These are phyloP conservation scores for Tenthredo notha DNA, from an alignment of 2,888 invertebrate genomes.

Conservation along the genomic window DNA sequence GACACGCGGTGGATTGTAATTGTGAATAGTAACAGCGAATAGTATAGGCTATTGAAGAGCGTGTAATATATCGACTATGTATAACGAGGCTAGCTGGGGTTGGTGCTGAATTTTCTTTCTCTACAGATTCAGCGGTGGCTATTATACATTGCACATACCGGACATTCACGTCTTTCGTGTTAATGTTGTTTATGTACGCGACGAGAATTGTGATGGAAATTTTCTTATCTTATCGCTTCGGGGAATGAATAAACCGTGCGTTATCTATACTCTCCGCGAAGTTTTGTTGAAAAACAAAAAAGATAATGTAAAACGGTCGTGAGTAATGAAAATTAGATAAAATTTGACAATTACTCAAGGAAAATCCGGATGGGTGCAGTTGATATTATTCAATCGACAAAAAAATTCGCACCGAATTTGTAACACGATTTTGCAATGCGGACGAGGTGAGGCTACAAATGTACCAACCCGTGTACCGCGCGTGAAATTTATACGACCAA, in stretches of 20 bases:
- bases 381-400: neutral
- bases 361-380: neutral
- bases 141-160: neutral
- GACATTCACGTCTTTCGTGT: constrained; percentile 12
- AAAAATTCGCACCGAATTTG: neutral
- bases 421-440: neutral
- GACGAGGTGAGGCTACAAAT: neutral
- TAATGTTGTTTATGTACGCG: constrained; percentile 11
- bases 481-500: neutral
- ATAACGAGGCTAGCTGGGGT: neutral
- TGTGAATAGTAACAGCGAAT: neutral
- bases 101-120: neutral
- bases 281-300: neutral
- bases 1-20: constrained; percentile 8
- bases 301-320: neutral
- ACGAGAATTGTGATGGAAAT: constrained; percentile 23
- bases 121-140: neutral
- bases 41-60: neutral
- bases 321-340: neutral
- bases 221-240: constrained; percentile 35
- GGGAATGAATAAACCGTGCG: constrained; percentile 14
- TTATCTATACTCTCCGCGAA: neutral
- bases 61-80: neutral
- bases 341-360: neutral
- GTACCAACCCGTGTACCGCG: neutral